Base-by-base conservation (phyloP, 2,113 vertebrate genomes). In the Hyperopisus bebe region DNA sequence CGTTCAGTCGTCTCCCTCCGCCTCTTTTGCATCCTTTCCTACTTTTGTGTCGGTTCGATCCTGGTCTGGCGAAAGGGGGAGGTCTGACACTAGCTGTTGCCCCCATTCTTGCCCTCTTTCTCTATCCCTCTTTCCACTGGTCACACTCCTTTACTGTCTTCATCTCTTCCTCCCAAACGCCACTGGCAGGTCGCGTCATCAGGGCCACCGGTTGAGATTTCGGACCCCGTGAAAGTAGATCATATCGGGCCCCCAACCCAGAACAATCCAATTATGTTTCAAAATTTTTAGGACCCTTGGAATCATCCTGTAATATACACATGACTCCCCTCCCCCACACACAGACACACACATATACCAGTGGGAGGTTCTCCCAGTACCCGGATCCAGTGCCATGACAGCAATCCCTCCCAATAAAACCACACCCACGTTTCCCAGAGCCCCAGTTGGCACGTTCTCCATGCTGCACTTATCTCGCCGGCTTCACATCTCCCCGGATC, bases 21-120 rank as follows among this genome's bases (percentile, higher is more conserved):
- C 90, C 89, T 92, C 42, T 86, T 90, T 80, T 90, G 84, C 17
- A 44, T 19, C 82, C 10, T 90, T 15, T 83, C n/a, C 85, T n/a
- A 31, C 89, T 85, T 53, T 51, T 90, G 66, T 31, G 90, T 91
- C 90, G 46, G 90, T 91, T 91, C 89, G 85, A 70, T 90, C 87
- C 85, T 70, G 80, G 87, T 92, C 89, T 91, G 51, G 86, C 92
- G 5, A 19, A 46, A 88, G 55, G 66, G 21, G 53, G 58, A 87
- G 84, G 44, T 10, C 77, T 82, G 89, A 55, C 91, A 66, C 62
- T 87, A 19, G 24, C 44, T 89, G 55, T 46, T 55, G 50, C 39
- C 55, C 85, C n/a, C 6, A n/a, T 47, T 35, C 50, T 39, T 86
- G 27, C 10, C 50, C 50, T n/a, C n/a, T 27, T 13, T 51, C 47